These are phyloP conservation scores for Arrhopalites spinosus DNA, from an alignment of 2,888 invertebrate genomes.

Conservation along the genomic window DNA sequence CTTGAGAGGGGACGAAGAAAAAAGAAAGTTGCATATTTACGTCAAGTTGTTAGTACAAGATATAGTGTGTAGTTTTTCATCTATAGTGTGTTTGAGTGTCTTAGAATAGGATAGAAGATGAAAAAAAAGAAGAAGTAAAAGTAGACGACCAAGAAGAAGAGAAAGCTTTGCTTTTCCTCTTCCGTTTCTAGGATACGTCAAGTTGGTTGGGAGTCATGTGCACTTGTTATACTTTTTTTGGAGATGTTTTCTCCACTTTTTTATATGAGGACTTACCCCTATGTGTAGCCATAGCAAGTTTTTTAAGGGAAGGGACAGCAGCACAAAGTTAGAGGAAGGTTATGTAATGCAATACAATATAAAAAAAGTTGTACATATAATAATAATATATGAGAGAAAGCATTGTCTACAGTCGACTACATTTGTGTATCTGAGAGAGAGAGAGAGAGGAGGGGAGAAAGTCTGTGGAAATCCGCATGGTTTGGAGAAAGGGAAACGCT, in stretches of 20 bases:
- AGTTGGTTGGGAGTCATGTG: conserved; percentile 8
- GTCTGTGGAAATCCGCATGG: not conserved
- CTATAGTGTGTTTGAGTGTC: too few species aligned
- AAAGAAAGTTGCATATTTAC: conserved; percentile 15
- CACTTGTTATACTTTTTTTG: not conserved
- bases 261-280: too few species aligned
- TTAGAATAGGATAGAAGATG: not conserved
- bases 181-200: conserved; percentile 9
- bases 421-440: not conserved
- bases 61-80: too few species aligned
- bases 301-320: too few species aligned
- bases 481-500: conserved; percentile 15
- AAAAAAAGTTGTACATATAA: too few species aligned
- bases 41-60: too few species aligned
- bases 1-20: not conserved
- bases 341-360: too few species aligned
- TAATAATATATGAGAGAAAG: too few species aligned
- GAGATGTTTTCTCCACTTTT: too few species aligned
- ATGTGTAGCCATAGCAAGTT: too few species aligned
- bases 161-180: conserved; percentile 5
- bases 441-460: not conserved
- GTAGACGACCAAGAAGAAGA: not conserved
- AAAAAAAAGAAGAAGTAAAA: conserved; percentile 7
- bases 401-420: not conserved
- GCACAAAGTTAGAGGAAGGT: too few species aligned